Conservation (phyloP, 2,113 vertebrate species). For the Aphyosemion australe region DNA sequence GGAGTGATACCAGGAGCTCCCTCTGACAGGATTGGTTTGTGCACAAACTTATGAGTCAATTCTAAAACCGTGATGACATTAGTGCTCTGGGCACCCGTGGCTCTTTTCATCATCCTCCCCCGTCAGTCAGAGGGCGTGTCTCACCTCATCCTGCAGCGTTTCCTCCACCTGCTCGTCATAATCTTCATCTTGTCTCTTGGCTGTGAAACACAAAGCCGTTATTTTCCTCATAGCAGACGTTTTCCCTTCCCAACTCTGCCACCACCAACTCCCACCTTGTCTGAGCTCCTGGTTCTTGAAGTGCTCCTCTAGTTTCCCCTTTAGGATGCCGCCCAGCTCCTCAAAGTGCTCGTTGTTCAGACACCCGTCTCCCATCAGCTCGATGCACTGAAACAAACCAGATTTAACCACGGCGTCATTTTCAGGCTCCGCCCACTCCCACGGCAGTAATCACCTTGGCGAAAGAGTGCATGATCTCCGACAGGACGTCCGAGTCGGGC, state of each 20-base stretch:
- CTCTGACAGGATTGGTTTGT: too few relatives aligned
- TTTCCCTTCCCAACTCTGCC: too few relatives aligned
- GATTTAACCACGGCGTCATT: too few relatives aligned
- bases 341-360: conserved; percentile 96
- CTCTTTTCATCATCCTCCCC: too few relatives aligned
- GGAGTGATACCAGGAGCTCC: too few relatives aligned
- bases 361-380: conserved; percentile 98
- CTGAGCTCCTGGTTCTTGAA: conserved; percentile 98
- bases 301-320: conserved; percentile 96
- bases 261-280: conserved; percentile 82
- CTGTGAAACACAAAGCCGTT: conserved; percentile 69
- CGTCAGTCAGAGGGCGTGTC: too few relatives aligned
- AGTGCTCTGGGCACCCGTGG: too few relatives aligned
- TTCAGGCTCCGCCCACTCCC: too few relatives aligned
- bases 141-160: conserved; percentile 94
- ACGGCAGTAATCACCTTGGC: conserved; percentile 85
- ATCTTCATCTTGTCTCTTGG: conserved; percentile 98
- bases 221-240: too few relatives aligned
- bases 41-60: too few relatives aligned
- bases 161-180: conserved; percentile 99
- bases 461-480: conserved; percentile 98
- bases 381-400: conserved; percentile 83
- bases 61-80: too few relatives aligned
- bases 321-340: conserved; percentile 94
- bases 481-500: conserved; percentile 95